Conservation (phyloP, 2,888 invertebrate species). For the Agonopterix alstromeriana region DNA sequence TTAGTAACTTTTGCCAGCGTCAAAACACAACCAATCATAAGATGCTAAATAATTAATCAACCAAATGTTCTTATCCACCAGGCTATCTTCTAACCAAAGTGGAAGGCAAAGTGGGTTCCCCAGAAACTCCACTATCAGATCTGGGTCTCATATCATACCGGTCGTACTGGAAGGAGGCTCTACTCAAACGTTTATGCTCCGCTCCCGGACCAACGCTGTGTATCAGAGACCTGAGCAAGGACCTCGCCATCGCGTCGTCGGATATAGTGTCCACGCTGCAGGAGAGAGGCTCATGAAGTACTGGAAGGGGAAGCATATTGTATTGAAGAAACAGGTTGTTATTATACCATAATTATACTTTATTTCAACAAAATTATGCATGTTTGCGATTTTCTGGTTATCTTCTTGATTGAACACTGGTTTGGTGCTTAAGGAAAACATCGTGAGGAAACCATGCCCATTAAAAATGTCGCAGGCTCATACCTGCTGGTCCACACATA, state of each 20-base stretch:
- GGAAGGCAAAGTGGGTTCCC: slow-evolving; percentile 99
- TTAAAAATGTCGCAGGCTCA: no score
- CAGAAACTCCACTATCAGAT: slow-evolving; percentile 98
- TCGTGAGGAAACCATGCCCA: no score
- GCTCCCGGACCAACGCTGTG: slow-evolving; percentile 92
- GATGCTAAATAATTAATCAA: no score
- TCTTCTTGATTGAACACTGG: no score
- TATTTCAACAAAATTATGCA: background rate
- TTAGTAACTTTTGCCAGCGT: no score
- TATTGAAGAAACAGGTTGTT: slow-evolving; percentile 92
- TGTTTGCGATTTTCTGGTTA: no score
- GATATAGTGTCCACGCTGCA: slow-evolving; percentile 98
- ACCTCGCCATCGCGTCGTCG: slow-evolving; percentile 97
- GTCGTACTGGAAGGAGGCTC: slow-evolving; percentile 98
- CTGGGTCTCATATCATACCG: slow-evolving; percentile 97
- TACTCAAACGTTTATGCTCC: slow-evolving; percentile 93
- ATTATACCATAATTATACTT: background rate
- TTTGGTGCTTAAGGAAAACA: no score
- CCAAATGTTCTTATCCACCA: slow-evolving; percentile 40
- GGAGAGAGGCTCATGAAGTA: slow-evolving; percentile 98
- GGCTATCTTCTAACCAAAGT: slow-evolving; percentile 97
- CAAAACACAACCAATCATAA: no score
- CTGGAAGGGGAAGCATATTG: slow-evolving; percentile 99
- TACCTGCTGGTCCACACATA: no score
- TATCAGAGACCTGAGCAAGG: slow-evolving; percentile 91